A percentile compares a stretch with the other conserved stretches of the same genome.
phyloP scores from a whole-genome alignment of 2,113 vertebrate species.

The Narcine bancroftii region DNA sequence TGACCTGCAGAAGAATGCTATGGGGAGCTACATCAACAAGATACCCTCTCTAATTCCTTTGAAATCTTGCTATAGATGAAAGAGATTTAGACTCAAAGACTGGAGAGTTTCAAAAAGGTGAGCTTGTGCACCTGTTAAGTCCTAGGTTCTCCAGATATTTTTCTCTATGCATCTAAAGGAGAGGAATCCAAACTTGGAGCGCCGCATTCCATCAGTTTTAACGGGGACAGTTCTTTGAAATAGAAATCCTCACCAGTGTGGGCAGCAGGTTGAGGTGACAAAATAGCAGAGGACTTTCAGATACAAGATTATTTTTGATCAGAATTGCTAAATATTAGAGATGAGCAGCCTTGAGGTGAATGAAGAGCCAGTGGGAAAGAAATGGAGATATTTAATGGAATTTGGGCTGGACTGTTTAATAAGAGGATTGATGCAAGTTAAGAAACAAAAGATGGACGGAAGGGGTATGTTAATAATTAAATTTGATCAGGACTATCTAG shows the following conservation, averaged over 20 bases:
- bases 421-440: neutral
- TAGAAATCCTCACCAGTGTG: neutral
- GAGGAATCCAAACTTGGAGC: neutral
- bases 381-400: neutral
- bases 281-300: neutral
- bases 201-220: neutral
- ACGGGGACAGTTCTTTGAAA: neutral
- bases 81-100: neutral
- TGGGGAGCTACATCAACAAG: neutral
- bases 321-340: neutral
- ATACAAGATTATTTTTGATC: neutral
- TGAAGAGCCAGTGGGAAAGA: neutral
- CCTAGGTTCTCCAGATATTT: neutral
- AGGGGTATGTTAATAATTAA: neutral
- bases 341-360: neutral
- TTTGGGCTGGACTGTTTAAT: neutral
- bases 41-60: too few species aligned
- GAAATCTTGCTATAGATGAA: too few species aligned
- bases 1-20: neutral
- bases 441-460: neutral
- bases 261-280: neutral
- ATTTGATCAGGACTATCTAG: too few species aligned
- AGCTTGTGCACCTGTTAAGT: neutral
- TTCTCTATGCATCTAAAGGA: neutral
- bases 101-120: neutral